These are phyloP conservation scores for Octodonta nipae DNA, from an alignment of 2,888 invertebrate genomes.

Conservation along the genomic window DNA sequence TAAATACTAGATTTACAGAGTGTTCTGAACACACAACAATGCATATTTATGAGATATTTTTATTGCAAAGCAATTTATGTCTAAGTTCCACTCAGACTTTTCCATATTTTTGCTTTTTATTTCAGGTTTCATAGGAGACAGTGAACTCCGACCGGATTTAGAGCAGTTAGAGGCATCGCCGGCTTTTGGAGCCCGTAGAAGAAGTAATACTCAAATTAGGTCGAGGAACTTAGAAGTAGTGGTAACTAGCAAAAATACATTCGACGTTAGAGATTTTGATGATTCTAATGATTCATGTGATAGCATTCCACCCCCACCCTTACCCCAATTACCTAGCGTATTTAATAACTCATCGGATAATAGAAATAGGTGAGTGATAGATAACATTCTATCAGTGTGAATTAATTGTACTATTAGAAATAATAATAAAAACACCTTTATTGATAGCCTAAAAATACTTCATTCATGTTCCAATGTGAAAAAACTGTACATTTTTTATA, in stretches of 20 bases:
- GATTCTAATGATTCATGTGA: conserved; percentile 39
- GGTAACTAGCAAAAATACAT: conserved; percentile 58
- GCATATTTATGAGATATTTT: too few relatives aligned
- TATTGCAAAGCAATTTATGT: too few relatives aligned
- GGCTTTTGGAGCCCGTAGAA: conserved; percentile 20
- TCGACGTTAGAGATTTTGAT: conserved; percentile 59
- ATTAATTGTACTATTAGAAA: too few relatives aligned
- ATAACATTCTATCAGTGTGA: too few relatives aligned
- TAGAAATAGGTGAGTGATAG: background rate
- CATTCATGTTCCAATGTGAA: too few relatives aligned
- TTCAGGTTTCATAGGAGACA: conserved; percentile 12
- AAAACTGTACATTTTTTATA: too few relatives aligned
- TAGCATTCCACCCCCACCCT: conserved; percentile 48
- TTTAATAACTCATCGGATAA: conserved; percentile 18
- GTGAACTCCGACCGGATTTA: conserved; percentile 16
- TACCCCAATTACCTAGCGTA: conserved; percentile 48
- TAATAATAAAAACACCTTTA: too few relatives aligned
- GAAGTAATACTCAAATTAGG: conserved; percentile 31
- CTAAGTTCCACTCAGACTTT: too few relatives aligned
- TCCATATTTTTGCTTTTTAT: background rate
- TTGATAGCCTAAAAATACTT: too few relatives aligned
- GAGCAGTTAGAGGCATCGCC: conserved; percentile 32
- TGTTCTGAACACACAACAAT: too few relatives aligned
- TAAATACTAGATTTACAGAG: too few relatives aligned
- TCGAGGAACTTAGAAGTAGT: conserved; percentile 63